Evolutionary conservation across 2,113 vertebrate species (phyloP), one percentile per base, ranked within the genome.

Genomic region (Gila orcuttii): DNA sequence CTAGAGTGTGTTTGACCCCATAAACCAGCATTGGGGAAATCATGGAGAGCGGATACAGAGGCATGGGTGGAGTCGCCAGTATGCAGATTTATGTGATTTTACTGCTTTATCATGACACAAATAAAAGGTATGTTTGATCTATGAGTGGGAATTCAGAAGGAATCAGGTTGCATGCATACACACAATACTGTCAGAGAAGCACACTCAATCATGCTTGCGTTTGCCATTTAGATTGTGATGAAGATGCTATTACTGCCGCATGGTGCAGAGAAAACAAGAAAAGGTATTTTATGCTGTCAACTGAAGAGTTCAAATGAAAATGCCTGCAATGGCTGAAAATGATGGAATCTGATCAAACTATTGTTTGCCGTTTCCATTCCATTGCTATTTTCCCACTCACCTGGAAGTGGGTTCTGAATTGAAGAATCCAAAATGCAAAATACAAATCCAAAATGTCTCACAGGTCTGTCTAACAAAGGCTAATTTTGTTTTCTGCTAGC

Each of bases 281-380:
- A 50, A 82, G 89, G 86, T 93, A 93, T 94, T 95, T 95, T 93
- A 93, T 93, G 94, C 93, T 93, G 92, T 93, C 94, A 94, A 93
- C 92, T 94, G 92, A 92, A 93, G 90, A 92, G 92, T 91, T 92
- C 93, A 94, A 95, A 95, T 95, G 93, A 92, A 95, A 95, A 95
- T 92, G 93, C 94, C 94, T 94, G 88, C 90, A 89, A 85, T 57
- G 28, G 89, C 88, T 77, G 89, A 93, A 79, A 93, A 94, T 92
- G 92, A 94, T 94, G 94, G 93, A 94, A 94, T 93, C 89, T 94
- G 92, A 94, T 94, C 92, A 93, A 92, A 93, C 88, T 89, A 89
- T 89, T 92, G 91, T 92, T 80, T 80, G 84, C 88, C 90, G 87
- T 89, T 89, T 79, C 62, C n/a, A 85, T 50, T 86, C 79, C 55